Conservation (phyloP, 2,113 vertebrate species). For the Bettongia penicillata region DNA sequence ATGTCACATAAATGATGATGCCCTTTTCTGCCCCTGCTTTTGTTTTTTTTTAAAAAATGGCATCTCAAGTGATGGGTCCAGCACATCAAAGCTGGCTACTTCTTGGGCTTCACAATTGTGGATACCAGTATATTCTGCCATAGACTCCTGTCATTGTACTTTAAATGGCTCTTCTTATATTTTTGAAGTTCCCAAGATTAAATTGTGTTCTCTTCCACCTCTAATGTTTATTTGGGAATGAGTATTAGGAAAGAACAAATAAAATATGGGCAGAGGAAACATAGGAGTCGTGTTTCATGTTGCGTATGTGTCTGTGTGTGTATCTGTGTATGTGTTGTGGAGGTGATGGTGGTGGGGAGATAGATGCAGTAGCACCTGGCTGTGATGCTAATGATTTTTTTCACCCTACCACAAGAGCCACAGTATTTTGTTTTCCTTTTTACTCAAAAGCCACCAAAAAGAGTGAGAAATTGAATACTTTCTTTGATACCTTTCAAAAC, state of each 20-base stretch:
- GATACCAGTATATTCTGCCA: not conserved
- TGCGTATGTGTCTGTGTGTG: too few relatives aligned
- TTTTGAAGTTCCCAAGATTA: not conserved
- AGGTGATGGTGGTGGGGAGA: not conserved
- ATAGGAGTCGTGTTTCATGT: not conserved
- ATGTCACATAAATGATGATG: not conserved
- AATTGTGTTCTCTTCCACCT: not conserved
- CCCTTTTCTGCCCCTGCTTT: not conserved
- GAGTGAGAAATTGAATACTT: not conserved
- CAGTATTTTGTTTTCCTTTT: not conserved
- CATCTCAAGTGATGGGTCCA: not conserved
- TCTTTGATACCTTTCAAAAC: too few relatives aligned
- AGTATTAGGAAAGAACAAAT: not conserved
- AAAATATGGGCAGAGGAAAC: not conserved
- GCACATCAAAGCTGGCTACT: not conserved
- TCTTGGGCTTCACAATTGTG: not conserved
- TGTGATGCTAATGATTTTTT: not conserved
- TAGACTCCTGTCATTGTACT: not conserved
- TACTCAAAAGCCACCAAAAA: not conserved
- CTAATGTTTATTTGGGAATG: not conserved
- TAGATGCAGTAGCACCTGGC: not conserved
- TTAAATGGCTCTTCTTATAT: not conserved
- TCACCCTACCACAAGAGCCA: not conserved
- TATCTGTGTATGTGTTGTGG: too few relatives aligned
- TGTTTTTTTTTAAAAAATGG: not conserved